Evolutionary conservation across 1,140 invertebrate genomes (phyloP), one percentile per base, ranked within the genome.

Genomic region (Caerostris extrusa): DNA sequence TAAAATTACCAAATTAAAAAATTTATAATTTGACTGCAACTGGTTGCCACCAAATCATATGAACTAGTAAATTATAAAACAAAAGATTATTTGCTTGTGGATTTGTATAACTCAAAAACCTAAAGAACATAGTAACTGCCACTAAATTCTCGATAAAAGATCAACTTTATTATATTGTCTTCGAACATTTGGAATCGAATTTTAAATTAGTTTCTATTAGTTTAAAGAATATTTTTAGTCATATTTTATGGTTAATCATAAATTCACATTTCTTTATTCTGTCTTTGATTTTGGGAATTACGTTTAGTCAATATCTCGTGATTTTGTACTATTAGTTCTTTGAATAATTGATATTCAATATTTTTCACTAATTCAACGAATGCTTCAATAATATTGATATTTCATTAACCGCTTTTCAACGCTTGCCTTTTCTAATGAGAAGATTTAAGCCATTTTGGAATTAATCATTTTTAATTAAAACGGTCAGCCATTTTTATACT

Each of bases 391-490:
- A 77, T 77, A 77, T 77, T 34, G 71, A 8, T 8, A 50, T 77
- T 77, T 34, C 12, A 77, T 77, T 77, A 77, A 34, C 34, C 8
- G 14, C 71, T 5, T 77, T 50, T 34, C 34, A 50, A 12, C 71
- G 34, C 34, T 50, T 4, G 53, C 7, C 50, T 8, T 12, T 8
- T 50, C 34, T 77, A 10, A 53, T 12, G n/a, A 77, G 34, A 77
- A 77, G 50, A 77, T 5, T 77, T 5, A 12, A 77, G 7, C 50
- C 6, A 3, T 50, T 12, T 3, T 12, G 7, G 5, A 50, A 77
- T 77, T 53, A 77, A 77, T 77, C 71, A 77, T 34, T 53, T 53
- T 50, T 77, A 53, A 77, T 77, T 77, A 77, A 77, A 77, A 77
- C 34, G 71, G 8, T 17, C 71, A 77, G 50, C 53, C 10, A 77